These are phyloP conservation scores for Polypedilum pembai DNA, from an alignment of 1,140 invertebrate species.

Conservation along the genomic window DNA sequence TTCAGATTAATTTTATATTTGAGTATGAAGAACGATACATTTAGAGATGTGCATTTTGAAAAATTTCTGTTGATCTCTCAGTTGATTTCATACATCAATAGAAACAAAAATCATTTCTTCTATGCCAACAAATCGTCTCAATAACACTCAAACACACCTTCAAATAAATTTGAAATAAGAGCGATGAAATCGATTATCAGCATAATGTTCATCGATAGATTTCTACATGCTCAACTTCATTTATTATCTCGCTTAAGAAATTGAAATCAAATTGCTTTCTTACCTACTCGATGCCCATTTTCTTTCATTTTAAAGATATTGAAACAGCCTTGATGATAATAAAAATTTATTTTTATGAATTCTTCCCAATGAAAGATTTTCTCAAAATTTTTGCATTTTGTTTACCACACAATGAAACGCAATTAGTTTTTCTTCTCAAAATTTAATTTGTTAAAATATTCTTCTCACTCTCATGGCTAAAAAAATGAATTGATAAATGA, in stretches of 20 bases:
- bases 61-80: too few species aligned
- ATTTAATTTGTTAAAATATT: neutral
- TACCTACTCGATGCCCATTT: neutral
- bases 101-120: neutral
- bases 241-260: neutral
- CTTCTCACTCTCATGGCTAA: neutral
- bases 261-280: neutral
- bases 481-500: neutral
- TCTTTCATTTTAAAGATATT: too few species aligned
- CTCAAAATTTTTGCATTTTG: neutral
- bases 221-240: neutral
- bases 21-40: too few species aligned
- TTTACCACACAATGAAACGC: neutral
- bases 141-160: too few species aligned
- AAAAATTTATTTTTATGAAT: neutral
- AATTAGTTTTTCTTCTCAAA: neutral
- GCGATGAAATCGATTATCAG: neutral
- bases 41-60: too few species aligned
- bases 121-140: neutral
- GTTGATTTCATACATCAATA: neutral
- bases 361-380: neutral
- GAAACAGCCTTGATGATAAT: neutral
- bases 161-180: neutral
- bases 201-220: neutral
- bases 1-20: too few species aligned